Base-by-base conservation (phyloP, 1,140 invertebrate genomes). In the Neodiprion virginianus region DNA sequence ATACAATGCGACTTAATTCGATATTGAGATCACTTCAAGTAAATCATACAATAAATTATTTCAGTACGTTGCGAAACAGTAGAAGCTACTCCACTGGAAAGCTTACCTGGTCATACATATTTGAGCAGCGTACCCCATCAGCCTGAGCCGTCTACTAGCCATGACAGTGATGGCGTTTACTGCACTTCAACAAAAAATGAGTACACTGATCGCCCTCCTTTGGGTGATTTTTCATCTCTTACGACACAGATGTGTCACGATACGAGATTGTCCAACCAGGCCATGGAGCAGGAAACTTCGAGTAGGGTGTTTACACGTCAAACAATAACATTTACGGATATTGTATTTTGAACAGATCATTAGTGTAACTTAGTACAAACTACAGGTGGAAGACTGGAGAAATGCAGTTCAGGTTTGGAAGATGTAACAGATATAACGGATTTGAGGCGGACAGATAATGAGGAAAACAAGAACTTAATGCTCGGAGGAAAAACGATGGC, bases 21-120 rank as follows among this genome's bases (percentile, higher is more conserved):
- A n/a, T 48, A 49, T n/a, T 67, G 9, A 48, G 49, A 69, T 66
- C 8, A 69, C 23, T 73, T 72, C 28, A 40, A 40, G 28, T 40
- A 40, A 23, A 17, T 75, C 74, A 14, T 72, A 74, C 71, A 69
- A 23, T 66, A 14, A 23, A 79, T 74, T 23, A 23, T 79, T 74
- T 23, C 14, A 82, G 77, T 69, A 17, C 68, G 67, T 72, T 77
- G 73, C 23, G 76, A 83, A 72, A 83, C 75, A 11, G 67, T 81
- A 14, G 87, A 88, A 75, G 81, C 86, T 68, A 88, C 86, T 12
- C 83, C 80, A 11, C 76, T 86, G 21, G 83, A 88, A 79, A 87
- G 81, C 76, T 78, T 89, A 74, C 87, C 87, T 48, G 86, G 87
- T 17, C 76, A 87, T 76, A 40, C 69, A 47, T 40, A 40, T 40